phyloP scores from a whole-genome alignment of 2,797 vertebrate species.

The Cynopterus sphinx region DNA sequence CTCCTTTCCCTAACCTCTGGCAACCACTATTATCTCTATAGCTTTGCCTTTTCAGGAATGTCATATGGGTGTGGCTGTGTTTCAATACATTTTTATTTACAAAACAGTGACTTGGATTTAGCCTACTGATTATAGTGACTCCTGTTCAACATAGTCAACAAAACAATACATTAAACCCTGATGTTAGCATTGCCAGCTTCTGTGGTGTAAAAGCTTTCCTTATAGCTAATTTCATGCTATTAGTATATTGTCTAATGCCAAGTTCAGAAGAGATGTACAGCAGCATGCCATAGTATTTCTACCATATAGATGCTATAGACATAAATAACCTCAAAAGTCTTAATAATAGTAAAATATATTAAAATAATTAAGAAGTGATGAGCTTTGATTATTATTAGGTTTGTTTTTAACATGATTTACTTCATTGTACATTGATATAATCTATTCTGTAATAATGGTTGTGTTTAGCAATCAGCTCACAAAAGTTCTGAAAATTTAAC shows the following conservation, averaged over 20 bases:
- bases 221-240: background rate
- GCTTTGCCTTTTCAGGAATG: background rate
- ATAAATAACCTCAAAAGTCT: background rate
- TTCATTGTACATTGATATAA: background rate
- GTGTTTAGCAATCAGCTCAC: conserved; percentile 3
- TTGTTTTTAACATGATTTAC: background rate
- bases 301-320: background rate
- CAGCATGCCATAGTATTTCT: background rate
- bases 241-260: background rate
- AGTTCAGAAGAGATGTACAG: background rate
- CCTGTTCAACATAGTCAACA: background rate
- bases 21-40: background rate
- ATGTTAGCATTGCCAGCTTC: background rate
- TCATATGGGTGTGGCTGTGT: background rate
- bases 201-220: background rate
- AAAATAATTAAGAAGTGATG: background rate
- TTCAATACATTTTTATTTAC: background rate
- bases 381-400: background rate
- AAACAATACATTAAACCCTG: background rate
- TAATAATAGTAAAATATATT: background rate
- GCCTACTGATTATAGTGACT: background rate
- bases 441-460: conserved; percentile 6
- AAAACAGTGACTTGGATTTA: background rate
- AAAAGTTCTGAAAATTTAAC: conserved; percentile 38
- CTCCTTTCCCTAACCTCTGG: background rate